A percentile compares a stretch with the other conserved stretches of the same genome.
phyloP scores from a whole-genome alignment of 2,888 invertebrate species.

The Ypsolopha sequella region DNA sequence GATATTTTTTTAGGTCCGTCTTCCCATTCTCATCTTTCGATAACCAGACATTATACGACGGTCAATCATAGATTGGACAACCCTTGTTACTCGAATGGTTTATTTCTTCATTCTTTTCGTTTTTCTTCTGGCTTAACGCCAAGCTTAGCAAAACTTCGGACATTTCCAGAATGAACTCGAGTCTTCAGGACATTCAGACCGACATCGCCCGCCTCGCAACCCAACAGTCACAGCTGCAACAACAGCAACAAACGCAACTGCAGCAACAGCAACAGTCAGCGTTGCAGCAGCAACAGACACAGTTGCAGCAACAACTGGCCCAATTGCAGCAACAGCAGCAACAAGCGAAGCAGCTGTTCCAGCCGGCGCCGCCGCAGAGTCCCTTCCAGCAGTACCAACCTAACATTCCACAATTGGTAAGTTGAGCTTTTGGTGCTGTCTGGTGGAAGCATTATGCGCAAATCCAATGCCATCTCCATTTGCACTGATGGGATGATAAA shows the following conservation, averaged over 20 bases:
- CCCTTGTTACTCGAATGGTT: no score
- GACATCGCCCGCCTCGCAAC: conserved; percentile 92
- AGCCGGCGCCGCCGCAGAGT: conserved; percentile 64
- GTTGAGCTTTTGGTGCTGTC: conserved; percentile 16
- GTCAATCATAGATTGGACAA: no score
- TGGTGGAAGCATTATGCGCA: background rate
- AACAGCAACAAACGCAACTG: conserved; percentile 36
- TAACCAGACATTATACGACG: no score
- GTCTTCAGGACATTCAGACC: conserved; percentile 93
- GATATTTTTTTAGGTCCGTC: no score
- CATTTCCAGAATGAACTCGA: conserved; percentile 85
- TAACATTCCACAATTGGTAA: conserved; percentile 69
- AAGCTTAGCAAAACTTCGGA: no score
- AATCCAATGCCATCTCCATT: background rate
- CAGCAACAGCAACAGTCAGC: conserved; percentile 65
- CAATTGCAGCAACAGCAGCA: conserved; percentile 61
- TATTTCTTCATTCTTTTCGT: no score
- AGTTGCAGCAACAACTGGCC: conserved; percentile 40
- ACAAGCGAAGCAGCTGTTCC: conserved; percentile 24
- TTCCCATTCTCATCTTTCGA: no score
- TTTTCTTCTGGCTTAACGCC: no score
- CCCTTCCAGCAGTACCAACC: conserved; percentile 54
- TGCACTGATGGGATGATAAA: background rate
- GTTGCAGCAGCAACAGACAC: conserved; percentile 58
- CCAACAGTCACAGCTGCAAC: conserved; percentile 82